Base-by-base conservation (phyloP, 1,140 invertebrate genomes). In the Kradibia gibbosae region DNA sequence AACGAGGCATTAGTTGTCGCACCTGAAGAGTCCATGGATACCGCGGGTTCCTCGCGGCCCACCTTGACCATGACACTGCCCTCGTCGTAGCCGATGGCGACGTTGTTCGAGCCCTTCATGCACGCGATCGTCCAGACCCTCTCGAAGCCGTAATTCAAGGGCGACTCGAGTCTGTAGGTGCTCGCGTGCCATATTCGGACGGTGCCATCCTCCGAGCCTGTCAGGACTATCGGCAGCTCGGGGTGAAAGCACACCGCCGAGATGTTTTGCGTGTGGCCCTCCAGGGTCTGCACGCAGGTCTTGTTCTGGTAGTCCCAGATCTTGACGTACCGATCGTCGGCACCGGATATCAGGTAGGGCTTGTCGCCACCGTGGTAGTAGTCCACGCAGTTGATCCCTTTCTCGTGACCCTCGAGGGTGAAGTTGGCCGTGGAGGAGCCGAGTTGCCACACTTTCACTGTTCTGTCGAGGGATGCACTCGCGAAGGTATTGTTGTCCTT, bases 401-500 rank as follows among this genome's bases (percentile, higher is more conserved):
- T 99, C 85, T 99, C 98, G 86, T 99, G 99, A 0, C 99, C 99
- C 88, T 99, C 98, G 8, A 99, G 90, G 0, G 99, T 99, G 88
- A 99, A 99, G 91, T 99, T 99, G 0, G 99, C 97, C 2, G 95
- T 96, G n/a, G 95, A 95, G 0, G 98, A 99, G 4, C 99, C 99
- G 25, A 99, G 92, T 87, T 99, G 98, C 98, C 98, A 99, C 17
- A 99, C 97, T 94, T 99, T 99, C 10, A 99, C 95, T 1, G 98
- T 99, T 83, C 97, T 94, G 91, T 99, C 99, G 1, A 99, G 92
- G 31, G 98, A 99, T 36, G 98, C 99, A 88, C 97, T 99, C 8
- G 98, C 99, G 92, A 99, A 99, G n/a, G 98, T 99, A 89, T 99
- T 99, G 90, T 99, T 99, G 88, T 99, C 99, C 90, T 99, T 99